Percentiles rank a stretch among this genome's conserved stretches.
phyloP scores from a whole-genome alignment of 2,888 invertebrate species.

The Campoletis raptor region DNA sequence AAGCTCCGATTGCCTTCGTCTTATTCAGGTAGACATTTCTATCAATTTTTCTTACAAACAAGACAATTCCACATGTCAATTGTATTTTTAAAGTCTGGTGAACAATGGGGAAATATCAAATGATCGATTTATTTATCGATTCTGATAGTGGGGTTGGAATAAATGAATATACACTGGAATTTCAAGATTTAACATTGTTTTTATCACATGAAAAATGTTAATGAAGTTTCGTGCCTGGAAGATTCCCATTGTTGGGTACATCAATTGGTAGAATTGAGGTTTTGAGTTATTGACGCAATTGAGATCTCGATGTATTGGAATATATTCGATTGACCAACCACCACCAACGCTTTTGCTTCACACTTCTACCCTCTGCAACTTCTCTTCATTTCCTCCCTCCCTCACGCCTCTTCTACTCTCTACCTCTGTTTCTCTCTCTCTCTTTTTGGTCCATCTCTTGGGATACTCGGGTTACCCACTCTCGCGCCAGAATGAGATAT shows the following conservation, averaged over 20 bases:
- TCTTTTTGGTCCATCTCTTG: conserved; percentile 70
- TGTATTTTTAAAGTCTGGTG: not conserved
- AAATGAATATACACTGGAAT: not conserved
- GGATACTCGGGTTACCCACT: conserved; percentile 75
- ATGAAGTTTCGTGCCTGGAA: conserved; percentile 16
- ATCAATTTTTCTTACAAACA: not conserved
- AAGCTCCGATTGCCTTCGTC: not conserved
- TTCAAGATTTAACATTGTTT: not conserved
- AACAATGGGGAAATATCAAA: not conserved
- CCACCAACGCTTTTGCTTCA: conserved; percentile 44
- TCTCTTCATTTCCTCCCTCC: conserved; percentile 59
- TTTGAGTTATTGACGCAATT: conserved; percentile 13
- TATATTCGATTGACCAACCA: conserved; percentile 53
- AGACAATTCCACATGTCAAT: not conserved
- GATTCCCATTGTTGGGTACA: not conserved
- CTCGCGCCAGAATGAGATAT: conserved; percentile 66
- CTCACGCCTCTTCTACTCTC: conserved; percentile 31
- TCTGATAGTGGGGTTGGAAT: not conserved
- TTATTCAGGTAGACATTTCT: not conserved
- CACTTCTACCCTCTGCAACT: conserved; percentile 51
- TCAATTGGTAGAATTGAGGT: conserved; percentile 22
- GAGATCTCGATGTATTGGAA: conserved; percentile 18
- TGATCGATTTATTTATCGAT: not conserved
- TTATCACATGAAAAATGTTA: not conserved
- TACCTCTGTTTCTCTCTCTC: conserved; percentile 18